phyloP scores from a whole-genome alignment of 2,797 vertebrate genomes.

The Acanthurus leucopareius region DNA sequence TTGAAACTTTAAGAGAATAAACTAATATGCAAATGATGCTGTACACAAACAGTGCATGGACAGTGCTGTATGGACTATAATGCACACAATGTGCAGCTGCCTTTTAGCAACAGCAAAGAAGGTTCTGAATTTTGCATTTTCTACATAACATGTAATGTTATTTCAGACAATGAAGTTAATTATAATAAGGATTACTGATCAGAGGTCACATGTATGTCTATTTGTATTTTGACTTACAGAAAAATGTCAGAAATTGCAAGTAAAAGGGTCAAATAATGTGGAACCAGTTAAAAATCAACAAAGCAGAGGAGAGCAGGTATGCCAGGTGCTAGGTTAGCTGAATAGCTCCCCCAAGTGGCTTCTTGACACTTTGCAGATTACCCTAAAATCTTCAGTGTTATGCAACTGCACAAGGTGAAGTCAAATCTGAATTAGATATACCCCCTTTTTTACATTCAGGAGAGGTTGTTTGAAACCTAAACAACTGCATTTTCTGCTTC shows the following conservation, averaged over 20 bases:
- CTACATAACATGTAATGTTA: background rate
- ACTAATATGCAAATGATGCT: slow-evolving; percentile 11
- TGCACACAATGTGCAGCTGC: background rate
- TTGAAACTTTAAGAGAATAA: slow-evolving; percentile 3
- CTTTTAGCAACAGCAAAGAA: background rate
- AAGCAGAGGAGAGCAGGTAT: background rate
- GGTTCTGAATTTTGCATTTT: background rate
- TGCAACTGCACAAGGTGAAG: no score
- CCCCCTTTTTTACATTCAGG: background rate
- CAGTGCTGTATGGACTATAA: background rate
- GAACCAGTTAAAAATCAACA: background rate
- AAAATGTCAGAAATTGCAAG: background rate
- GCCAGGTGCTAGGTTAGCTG: background rate
- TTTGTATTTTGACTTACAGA: no score
- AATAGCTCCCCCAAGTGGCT: background rate
- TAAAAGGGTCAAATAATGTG: background rate
- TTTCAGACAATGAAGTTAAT: background rate
- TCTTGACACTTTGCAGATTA: background rate
- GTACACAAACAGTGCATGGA: background rate
- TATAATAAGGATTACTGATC: background rate
- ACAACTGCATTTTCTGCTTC: no score
- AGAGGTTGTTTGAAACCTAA: no score
- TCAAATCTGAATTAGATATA: no score
- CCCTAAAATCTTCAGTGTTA: no score
- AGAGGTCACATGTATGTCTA: background rate